Evolutionary conservation across 2,113 vertebrate species (phyloP).

Genomic region (Pygoscelis antarcticus): DNA sequence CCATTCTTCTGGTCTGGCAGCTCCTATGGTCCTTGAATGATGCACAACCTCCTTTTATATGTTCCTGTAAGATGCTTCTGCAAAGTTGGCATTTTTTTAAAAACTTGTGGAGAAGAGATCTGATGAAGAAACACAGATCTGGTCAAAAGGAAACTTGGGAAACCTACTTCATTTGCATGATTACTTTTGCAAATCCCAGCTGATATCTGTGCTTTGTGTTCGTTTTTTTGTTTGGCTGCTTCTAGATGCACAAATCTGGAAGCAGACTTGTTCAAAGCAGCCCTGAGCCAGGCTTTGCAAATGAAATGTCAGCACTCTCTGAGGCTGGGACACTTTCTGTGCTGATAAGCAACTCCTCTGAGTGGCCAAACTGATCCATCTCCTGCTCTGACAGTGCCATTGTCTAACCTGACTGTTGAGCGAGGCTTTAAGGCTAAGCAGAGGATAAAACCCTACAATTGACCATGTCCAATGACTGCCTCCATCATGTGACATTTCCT

Average conservation of each 20-base stretch:
- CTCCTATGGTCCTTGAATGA: slow-evolving; percentile 15
- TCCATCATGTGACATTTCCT: slow-evolving; percentile 76
- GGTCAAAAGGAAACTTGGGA: not conserved
- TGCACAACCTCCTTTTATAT: slow-evolving; percentile 16
- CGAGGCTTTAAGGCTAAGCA: slow-evolving; percentile 68
- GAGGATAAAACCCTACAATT: slow-evolving; percentile 75
- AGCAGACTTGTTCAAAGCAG: slow-evolving; percentile 1
- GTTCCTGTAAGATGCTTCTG: slow-evolving; percentile 34
- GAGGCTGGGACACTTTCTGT: slow-evolving; percentile 51
- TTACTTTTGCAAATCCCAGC: slow-evolving; percentile 1
- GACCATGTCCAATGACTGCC: slow-evolving; percentile 76
- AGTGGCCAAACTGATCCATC: slow-evolving; percentile 75
- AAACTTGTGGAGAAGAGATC: not conserved
- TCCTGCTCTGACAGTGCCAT: slow-evolving; percentile 66
- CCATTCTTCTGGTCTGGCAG: slow-evolving; percentile 31
- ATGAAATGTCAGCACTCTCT: slow-evolving; percentile 16
- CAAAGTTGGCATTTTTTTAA: not conserved
- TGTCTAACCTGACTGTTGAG: slow-evolving; percentile 70
- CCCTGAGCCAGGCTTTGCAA: slow-evolving; percentile 51
- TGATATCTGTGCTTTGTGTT: slow-evolving; percentile 23
- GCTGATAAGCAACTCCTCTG: slow-evolving; percentile 59
- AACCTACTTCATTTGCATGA: not conserved
- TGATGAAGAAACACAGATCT: not conserved
- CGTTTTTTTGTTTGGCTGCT: not conserved
- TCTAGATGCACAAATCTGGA: not conserved